phyloP scores from a whole-genome alignment of 2,113 vertebrate genomes.

The Tyrannus savana region DNA sequence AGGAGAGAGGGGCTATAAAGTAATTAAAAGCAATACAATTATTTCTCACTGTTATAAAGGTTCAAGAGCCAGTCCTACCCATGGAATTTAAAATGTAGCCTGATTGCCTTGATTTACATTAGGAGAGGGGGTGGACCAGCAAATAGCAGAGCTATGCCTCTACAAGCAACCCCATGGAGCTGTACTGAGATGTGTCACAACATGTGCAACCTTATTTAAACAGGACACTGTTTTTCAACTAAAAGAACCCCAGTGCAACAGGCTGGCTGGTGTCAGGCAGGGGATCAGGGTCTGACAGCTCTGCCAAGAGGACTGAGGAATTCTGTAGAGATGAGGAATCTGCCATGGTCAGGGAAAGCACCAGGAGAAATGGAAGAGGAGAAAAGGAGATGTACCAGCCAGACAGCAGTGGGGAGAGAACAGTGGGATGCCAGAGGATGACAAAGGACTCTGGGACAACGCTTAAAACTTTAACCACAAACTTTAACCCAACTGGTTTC shows the following conservation, averaged over 20 bases:
- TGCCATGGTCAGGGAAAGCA: background rate
- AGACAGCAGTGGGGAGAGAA: background rate
- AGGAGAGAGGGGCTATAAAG: background rate
- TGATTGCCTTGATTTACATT: background rate
- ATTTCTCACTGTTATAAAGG: background rate
- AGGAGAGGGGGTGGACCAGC: background rate
- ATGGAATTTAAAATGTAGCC: background rate
- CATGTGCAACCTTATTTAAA: background rate
- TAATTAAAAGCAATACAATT: background rate
- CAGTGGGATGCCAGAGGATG: background rate
- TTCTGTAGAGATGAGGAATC: background rate
- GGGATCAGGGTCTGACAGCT: background rate
- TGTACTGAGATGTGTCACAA: background rate
- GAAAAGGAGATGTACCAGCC: background rate
- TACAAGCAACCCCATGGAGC: background rate
- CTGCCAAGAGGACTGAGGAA: background rate
- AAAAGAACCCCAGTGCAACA: background rate
- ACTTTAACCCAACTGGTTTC: background rate
- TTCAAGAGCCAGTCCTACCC: background rate
- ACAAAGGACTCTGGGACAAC: background rate
- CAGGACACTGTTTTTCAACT: background rate
- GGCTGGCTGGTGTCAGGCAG: background rate
- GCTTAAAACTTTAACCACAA: background rate
- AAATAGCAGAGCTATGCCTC: background rate
- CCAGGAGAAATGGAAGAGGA: background rate